Base-by-base conservation (phyloP, 2,797 vertebrate genomes). In the Petrocephalus sullivani region DNA sequence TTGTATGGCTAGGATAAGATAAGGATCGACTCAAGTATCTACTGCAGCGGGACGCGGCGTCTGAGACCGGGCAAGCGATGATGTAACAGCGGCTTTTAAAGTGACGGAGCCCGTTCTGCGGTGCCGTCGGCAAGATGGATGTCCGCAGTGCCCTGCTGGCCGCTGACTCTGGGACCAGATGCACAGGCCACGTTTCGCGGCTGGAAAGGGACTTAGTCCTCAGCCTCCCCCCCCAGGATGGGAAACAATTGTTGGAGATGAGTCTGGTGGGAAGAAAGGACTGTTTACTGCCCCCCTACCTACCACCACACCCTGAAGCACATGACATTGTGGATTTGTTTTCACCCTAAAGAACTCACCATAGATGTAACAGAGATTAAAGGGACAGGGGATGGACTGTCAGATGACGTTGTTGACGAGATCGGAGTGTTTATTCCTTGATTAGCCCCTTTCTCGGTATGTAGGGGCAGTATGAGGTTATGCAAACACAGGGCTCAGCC, bases 171-270 rank as follows among this genome's bases (percentile, higher is more conserved):
- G 19, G 88, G 14, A 71, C 58, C 87, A 53, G 60, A 71, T 14
- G 23, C 87, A 23, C 49, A 3, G 61, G 85, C 51, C 41, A 56
- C 19, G 53, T 49, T 85, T 89, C 23, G 67, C 56, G 56, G 37
- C 86, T 89, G 85, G 37, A 19, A 16, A 82, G 51, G 61, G 60
- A 64, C 82, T 91, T 90, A 85, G 81, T 14, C 41, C 85, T 58
- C 4, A 10, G 56, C 56, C 23, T 88, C 85, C 56, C 23, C 51
- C 28, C 33, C 51, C 37, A 81, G 51, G 46, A 49, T 53, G 16
- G 81, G n/a, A 21, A 10, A 53, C 81, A 9, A 51, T 21, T 8
- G 46, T 21, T 53, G 81, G 49, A 51, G 83, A 86, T 89, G 46
- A 89, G 46, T 87, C 61, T 85, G 53, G 81, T 28, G 61, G 54